Conservation (phyloP, 2,113 vertebrate genomes). For the Equus quagga region DNA sequence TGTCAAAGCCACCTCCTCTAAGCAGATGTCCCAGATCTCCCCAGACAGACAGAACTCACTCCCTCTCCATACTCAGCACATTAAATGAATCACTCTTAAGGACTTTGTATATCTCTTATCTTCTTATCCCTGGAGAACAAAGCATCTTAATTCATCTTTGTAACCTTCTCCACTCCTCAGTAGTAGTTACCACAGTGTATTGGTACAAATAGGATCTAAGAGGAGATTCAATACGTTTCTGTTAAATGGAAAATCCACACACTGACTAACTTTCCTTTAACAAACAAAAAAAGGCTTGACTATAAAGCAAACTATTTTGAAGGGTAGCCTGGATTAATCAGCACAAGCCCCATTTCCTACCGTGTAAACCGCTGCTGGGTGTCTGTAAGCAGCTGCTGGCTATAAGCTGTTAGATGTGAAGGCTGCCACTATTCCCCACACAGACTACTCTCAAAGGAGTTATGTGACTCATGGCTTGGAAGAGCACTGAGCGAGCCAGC, state of each 20-base stretch:
- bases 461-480: neutral
- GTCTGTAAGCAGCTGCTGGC: conserved; percentile 36
- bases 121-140: neutral
- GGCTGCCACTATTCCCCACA: neutral
- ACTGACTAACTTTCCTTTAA: neutral
- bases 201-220: neutral
- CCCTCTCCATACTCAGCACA: neutral
- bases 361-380: neutral
- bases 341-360: neutral
- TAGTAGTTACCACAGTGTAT: neutral
- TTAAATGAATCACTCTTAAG: neutral
- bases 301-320: neutral
- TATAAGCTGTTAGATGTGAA: neutral
- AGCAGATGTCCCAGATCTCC: neutral
- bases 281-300: neutral
- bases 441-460: neutral
- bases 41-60: neutral
- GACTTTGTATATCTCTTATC: neutral
- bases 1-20: neutral
- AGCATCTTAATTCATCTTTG: neutral
- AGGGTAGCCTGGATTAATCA: neutral
- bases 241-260: neutral
- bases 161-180: neutral
- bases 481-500: neutral
- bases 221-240: neutral